Base-by-base conservation (phyloP, 2,888 invertebrate genomes). In the Lottia gigantea region DNA sequence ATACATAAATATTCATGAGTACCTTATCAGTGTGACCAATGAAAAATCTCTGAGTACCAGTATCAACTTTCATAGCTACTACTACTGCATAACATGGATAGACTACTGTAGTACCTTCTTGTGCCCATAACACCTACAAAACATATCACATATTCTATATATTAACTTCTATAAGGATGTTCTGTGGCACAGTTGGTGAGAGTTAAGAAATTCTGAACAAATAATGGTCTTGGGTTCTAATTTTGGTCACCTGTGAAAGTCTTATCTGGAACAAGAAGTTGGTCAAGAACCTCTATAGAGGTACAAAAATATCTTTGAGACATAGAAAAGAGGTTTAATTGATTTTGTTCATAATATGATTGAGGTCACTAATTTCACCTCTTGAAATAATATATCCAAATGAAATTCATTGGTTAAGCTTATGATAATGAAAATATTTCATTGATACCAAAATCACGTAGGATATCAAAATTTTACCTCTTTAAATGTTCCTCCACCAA, bases 1-100 rank as follows among this genome's bases (percentile, higher is more conserved):
- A 61, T 8, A 61, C 61, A 19, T 8, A 19, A 46, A 23, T 0
- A 46, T 15, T 23, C 46, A 14, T 40, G 16, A 72, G 65, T 70
- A 88, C 88, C 82, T 87, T 88, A 74, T 87, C 88, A 65, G 88
- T 87, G 77, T 88, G 88, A 12, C 88, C 88, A 66, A 87, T 83
- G 70, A 88, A 88, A 78, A 88, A 88, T 46, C 85, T 77, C 74
- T 88, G 88, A 55, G 86, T 84, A 46, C 88, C 86, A 77, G 83
- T 88, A 70, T 77, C 77, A 25, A 85, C 76, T 71, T 85, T 82
- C 86, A 88, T 85, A 62, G 84, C 83, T 25, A 88, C 86, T 6
- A 88, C 80, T 31, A 88, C 81, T 55, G 88, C 87, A 82, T 88
- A 86, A 64, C 88, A 86, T 4, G 88, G 86, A 72, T 88, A 88